A percentile compares a stretch with the other conserved stretches of the same genome.
These are phyloP conservation scores for Athrips mouffetella DNA, from an alignment of 2,888 invertebrate genomes.

Conservation along the genomic window DNA sequence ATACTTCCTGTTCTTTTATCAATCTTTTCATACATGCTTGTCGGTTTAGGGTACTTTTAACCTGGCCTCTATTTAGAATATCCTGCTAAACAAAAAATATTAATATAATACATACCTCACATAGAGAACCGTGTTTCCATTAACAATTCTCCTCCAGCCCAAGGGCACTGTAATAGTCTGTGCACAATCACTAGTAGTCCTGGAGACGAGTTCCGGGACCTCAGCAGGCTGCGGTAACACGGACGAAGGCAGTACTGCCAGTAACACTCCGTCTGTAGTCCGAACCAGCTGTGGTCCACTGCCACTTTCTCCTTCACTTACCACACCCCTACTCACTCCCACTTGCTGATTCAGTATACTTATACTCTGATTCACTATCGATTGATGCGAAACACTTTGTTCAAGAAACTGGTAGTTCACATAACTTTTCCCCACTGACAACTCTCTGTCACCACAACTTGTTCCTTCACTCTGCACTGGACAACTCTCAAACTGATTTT, in stretches of 20 bases:
- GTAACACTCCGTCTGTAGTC: constrained; percentile 68
- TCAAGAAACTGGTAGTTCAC: constrained; percentile 75
- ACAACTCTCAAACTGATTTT: constrained; percentile 59
- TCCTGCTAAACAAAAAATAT: constrained; percentile 12
- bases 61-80: no score
- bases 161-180: constrained; percentile 69
- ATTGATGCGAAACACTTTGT: constrained; percentile 74
- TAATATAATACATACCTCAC: constrained; percentile 49
- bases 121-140: constrained; percentile 63
- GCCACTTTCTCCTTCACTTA: constrained; percentile 56
- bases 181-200: constrained; percentile 60
- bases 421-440: constrained; percentile 60
- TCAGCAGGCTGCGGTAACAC: constrained; percentile 45
- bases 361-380: constrained; percentile 74
- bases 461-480: constrained; percentile 53
- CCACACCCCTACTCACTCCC: constrained; percentile 59
- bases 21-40: no score
- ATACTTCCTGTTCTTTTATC: no score
- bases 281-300: constrained; percentile 58
- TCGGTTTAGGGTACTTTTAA: no score
- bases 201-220: constrained; percentile 47
- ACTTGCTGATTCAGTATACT: constrained; percentile 75
- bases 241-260: constrained; percentile 63
- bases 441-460: constrained; percentile 58
- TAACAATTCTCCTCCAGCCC: constrained; percentile 72